Evolutionary conservation across 2,113 vertebrate genomes (phyloP).

Genomic region (Ptyas mucosa): DNA sequence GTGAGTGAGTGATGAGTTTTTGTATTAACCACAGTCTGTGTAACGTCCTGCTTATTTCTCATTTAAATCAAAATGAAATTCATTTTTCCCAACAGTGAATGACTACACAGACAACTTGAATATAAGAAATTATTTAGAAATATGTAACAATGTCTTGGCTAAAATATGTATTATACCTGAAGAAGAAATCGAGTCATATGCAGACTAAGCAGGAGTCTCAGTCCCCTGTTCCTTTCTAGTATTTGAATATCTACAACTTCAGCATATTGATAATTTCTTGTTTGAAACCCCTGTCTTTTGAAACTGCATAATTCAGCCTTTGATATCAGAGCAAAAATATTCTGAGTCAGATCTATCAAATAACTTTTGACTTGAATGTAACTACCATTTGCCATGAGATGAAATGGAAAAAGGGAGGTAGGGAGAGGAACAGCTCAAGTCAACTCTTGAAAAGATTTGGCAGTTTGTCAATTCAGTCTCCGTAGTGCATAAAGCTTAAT

Average conservation of each 20-base stretch:
- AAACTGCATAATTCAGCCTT: not conserved
- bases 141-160: not conserved
- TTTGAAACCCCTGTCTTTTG: not conserved
- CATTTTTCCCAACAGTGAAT: not conserved
- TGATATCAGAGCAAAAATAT: not conserved
- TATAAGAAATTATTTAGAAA: not conserved
- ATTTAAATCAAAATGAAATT: not conserved
- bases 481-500: not conserved
- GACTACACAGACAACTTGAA: not conserved
- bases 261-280: not conserved
- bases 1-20: not conserved
- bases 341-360: not conserved
- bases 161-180: not conserved
- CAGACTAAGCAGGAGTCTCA: not conserved
- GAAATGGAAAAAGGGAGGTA: not conserved
- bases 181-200: not conserved
- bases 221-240: not conserved
- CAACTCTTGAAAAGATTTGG: not conserved
- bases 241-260: not conserved
- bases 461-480: not conserved
- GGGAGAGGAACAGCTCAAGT: not conserved
- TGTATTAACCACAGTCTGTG: not conserved
- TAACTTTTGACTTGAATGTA: not conserved
- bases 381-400: not conserved
- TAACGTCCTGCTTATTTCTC: not conserved